Evolutionary conservation across 1,140 invertebrate species (phyloP).

Genomic region (Pseudomyrmex concolor): DNA sequence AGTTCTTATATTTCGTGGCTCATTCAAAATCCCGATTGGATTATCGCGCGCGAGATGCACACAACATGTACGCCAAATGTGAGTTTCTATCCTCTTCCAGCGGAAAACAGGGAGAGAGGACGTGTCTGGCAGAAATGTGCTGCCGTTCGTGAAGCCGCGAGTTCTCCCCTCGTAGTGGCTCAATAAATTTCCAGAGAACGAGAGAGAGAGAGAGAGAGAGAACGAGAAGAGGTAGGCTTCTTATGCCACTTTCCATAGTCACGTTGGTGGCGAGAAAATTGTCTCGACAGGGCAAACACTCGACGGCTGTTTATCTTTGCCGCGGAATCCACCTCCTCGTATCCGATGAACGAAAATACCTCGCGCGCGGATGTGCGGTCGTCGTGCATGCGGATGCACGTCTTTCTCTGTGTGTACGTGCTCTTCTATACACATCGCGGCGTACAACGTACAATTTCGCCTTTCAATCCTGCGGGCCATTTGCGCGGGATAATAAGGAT

Average conservation of each 20-base stretch:
- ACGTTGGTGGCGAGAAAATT: slow-evolving; percentile 63
- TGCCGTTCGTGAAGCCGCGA: slow-evolving; percentile 23
- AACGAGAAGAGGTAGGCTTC: neutral
- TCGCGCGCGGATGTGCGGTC: slow-evolving; percentile 9
- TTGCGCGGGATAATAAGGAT: slow-evolving; percentile 41
- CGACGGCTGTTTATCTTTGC: slow-evolving; percentile 60
- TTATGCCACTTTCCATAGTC: slow-evolving; percentile 36
- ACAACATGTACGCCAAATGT: neutral
- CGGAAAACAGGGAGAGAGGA: slow-evolving; percentile 13
- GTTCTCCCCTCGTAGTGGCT: neutral
- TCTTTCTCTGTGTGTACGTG: too few relatives aligned
- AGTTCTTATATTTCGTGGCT: neutral
- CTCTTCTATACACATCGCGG: neutral
- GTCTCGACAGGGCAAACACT: slow-evolving; percentile 59
- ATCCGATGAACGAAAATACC: slow-evolving; percentile 59
- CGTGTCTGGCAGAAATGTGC: slow-evolving; percentile 9
- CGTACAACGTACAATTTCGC: slow-evolving; percentile 12
- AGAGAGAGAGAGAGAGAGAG: too few relatives aligned
- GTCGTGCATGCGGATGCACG: neutral
- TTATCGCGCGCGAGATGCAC: neutral
- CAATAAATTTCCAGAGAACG: slow-evolving; percentile 33
- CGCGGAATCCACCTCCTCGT: slow-evolving; percentile 46
- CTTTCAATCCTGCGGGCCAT: slow-evolving; percentile 15
- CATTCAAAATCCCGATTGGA: neutral
- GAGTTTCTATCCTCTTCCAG: neutral